Evolutionary conservation across 2,113 vertebrate species (phyloP).

Genomic region (Macheiramphus alcinus): DNA sequence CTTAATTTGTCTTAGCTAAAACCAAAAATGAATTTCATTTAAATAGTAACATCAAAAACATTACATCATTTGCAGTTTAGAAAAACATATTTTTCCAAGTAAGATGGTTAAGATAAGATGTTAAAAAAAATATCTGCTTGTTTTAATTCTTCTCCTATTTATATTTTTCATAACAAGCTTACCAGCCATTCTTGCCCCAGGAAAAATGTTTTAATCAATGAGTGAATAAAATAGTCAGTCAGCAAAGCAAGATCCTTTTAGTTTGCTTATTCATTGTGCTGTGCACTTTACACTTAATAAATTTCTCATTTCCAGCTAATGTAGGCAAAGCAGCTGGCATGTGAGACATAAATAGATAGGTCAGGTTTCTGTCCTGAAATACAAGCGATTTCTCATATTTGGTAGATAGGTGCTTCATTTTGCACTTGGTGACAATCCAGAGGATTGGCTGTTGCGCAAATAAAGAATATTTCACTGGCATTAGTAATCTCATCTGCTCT

Average conservation of each 20-base stretch:
- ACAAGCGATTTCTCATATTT: background rate
- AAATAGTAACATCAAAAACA: background rate
- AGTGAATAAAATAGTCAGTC: conserved; percentile 12
- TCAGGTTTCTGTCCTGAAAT: background rate
- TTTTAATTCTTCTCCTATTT: background rate
- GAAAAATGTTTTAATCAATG: background rate
- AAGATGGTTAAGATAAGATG: background rate
- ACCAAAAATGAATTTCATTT: background rate
- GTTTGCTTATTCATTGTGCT: background rate
- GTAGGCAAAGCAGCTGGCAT: background rate
- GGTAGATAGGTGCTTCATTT: background rate
- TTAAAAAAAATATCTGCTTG: background rate
- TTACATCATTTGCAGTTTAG: background rate
- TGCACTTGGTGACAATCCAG: background rate
- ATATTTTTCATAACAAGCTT: background rate
- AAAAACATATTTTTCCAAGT: background rate
- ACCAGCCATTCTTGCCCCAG: background rate
- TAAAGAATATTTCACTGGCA: conserved; percentile 8
- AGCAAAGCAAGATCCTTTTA: background rate
- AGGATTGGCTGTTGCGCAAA: background rate
- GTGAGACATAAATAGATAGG: background rate
- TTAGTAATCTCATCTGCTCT: conserved; percentile 6
- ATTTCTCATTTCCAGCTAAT: background rate
- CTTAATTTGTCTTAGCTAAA: background rate
- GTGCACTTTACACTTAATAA: conserved; percentile 1